These are phyloP conservation scores for Caenorhabditis sulstoni DNA, from an alignment of 2,888 invertebrate genomes.

Conservation along the genomic window DNA sequence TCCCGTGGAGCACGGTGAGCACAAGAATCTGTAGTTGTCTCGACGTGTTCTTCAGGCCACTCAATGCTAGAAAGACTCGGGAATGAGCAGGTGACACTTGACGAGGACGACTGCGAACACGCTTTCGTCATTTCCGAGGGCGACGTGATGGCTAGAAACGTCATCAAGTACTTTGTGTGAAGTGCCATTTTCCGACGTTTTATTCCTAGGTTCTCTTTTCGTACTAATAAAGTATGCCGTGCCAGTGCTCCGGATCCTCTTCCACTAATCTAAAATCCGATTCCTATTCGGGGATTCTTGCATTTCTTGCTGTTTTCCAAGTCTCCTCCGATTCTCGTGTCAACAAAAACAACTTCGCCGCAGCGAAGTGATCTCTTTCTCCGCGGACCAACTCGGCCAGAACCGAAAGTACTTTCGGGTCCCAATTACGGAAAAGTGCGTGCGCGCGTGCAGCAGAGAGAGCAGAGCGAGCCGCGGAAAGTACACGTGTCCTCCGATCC, in stretches of 20 bases:
- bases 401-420: constrained; percentile 1
- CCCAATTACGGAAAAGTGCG: constrained; percentile 19
- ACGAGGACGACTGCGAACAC: constrained; percentile 73
- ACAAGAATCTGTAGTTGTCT: no score
- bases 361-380: background rate
- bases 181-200: no score
- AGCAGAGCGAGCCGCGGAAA: background rate
- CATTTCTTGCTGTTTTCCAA: background rate
- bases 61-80: constrained; percentile 64
- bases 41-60: no score
- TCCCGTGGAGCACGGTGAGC: constrained; percentile 70
- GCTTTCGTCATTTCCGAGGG: constrained; percentile 75
- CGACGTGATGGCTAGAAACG: constrained; percentile 68
- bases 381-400: background rate
- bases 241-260: background rate
- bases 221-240: background rate
- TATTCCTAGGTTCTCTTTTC: constrained; percentile 7
- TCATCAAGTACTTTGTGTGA: constrained; percentile 57
- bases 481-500: constrained; percentile 1
- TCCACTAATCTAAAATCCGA: background rate
- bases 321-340: background rate
- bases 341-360: constrained; percentile 3
- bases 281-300: background rate
- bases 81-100: constrained; percentile 64
- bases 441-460: background rate